A percentile compares a stretch with the other conserved stretches of the same genome.
Conservation (phyloP, 2,797 vertebrate species). For the Philypnodon macrostomus region DNA sequence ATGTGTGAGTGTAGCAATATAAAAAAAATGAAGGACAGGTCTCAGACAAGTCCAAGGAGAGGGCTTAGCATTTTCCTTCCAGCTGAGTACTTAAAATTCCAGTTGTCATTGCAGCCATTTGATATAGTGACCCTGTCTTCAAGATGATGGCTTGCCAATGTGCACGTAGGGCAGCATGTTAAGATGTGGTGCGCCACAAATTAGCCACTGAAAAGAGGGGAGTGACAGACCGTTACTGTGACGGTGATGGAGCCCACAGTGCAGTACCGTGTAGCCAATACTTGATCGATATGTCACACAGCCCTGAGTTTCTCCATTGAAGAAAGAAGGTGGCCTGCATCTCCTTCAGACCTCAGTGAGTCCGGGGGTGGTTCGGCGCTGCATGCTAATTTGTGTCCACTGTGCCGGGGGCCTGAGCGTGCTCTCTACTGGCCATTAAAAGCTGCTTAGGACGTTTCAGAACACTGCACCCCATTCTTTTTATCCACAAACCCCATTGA, state of each 20-base stretch:
- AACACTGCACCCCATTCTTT: conserved; percentile 25
- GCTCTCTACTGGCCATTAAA: conserved; percentile 48
- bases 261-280: conserved; percentile 55
- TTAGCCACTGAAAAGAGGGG: conserved; percentile 60
- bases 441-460: conserved; percentile 52
- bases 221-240: conserved; percentile 61
- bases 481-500: conserved; percentile 16
- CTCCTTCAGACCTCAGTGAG: conserved; percentile 65
- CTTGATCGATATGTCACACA: conserved; percentile 62
- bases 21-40: conserved; percentile 31
- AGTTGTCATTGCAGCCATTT: conserved; percentile 45
- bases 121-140: conserved; percentile 56
- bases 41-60: conserved; percentile 17
- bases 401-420: conserved; percentile 26
- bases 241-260: conserved; percentile 54
- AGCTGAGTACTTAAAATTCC: conserved; percentile 38
- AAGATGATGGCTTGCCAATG: conserved; percentile 54
- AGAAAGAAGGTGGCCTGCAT: conserved; percentile 32
- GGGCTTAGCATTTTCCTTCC: background rate
- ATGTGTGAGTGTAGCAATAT: conserved; percentile 33
- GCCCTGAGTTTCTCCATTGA: conserved; percentile 40
- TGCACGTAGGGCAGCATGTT: conserved; percentile 48
- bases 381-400: conserved; percentile 59
- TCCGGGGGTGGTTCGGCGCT: conserved; percentile 37
- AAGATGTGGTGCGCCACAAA: conserved; percentile 52